These are phyloP conservation scores for Leptinotarsa lineolata DNA, from an alignment of 1,140 invertebrate species.

Conservation along the genomic window DNA sequence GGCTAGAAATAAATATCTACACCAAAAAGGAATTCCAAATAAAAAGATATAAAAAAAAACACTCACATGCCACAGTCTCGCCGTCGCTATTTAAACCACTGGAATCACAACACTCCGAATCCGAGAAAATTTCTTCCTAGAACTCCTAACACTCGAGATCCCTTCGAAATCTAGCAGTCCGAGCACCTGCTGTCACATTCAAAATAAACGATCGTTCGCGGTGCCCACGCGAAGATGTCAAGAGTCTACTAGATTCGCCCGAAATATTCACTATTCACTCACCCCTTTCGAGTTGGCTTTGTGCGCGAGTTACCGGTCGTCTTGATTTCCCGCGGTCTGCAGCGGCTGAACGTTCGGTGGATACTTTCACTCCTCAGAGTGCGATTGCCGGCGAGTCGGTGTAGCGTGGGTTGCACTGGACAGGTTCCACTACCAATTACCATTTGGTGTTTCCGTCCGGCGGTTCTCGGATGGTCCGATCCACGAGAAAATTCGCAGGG, in stretches of 20 bases:
- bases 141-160: too few relatives aligned
- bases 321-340: slow-evolving; percentile 3
- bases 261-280: neutral
- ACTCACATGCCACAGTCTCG: slow-evolving; percentile 4
- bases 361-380: neutral
- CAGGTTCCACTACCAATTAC: slow-evolving; percentile 5
- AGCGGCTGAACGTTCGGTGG: slow-evolving; percentile 1
- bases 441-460: neutral
- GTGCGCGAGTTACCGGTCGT: neutral
- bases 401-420: slow-evolving; percentile 4
- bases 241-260: neutral
- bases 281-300: slow-evolving; percentile 4
- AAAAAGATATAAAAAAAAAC: neutral
- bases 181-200: slow-evolving; percentile 4
- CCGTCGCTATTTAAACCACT: neutral
- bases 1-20: too few relatives aligned
- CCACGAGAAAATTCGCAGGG: too few relatives aligned
- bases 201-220: neutral
- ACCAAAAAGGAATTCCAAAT: too few relatives aligned
- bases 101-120: neutral
- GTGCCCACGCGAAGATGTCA: neutral
- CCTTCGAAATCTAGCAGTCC: neutral
- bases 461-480: too few relatives aligned
- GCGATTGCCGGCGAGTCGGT: neutral
- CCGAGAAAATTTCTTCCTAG: too few relatives aligned